phyloP scores from a whole-genome alignment of 2,888 invertebrate species.

The Ophioninae sp. region DNA sequence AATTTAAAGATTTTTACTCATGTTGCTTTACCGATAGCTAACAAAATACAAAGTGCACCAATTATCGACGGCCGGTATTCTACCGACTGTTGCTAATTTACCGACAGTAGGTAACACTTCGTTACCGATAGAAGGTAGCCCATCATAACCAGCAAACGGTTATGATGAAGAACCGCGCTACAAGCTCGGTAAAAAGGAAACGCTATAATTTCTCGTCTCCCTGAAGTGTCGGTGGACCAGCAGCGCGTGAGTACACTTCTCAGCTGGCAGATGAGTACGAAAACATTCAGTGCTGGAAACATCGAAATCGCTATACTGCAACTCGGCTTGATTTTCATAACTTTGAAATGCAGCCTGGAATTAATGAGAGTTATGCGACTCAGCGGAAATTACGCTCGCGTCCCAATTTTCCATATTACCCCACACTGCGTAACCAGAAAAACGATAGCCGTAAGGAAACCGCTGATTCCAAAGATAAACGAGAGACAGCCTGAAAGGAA shows the following conservation, averaged over 20 bases:
- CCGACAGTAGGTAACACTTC: constrained; percentile 1
- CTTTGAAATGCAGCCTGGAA: constrained; percentile 7
- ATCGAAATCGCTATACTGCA: neutral
- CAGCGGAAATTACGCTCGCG: neutral
- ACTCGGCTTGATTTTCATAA: constrained; percentile 8
- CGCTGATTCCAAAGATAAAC: neutral
- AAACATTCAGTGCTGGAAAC: neutral
- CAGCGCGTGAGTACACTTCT: neutral
- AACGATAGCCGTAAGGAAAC: neutral
- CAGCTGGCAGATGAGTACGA: neutral
- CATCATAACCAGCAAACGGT: too few relatives aligned
- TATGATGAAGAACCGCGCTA: neutral
- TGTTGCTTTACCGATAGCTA: neutral
- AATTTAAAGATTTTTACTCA: neutral
- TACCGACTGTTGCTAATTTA: constrained; percentile 33
- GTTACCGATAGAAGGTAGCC: neutral
- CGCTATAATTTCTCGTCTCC: too few relatives aligned
- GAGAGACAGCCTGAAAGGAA: neutral
- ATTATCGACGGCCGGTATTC: neutral
- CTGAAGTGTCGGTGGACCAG: neutral
- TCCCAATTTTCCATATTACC: constrained; percentile 3
- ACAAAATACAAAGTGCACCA: neutral
- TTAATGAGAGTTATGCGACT: neutral
- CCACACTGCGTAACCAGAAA: neutral
- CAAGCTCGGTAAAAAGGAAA: neutral